Evolutionary conservation across 2,888 invertebrate genomes (phyloP).

Genomic region (Drosophila neotestacea): DNA sequence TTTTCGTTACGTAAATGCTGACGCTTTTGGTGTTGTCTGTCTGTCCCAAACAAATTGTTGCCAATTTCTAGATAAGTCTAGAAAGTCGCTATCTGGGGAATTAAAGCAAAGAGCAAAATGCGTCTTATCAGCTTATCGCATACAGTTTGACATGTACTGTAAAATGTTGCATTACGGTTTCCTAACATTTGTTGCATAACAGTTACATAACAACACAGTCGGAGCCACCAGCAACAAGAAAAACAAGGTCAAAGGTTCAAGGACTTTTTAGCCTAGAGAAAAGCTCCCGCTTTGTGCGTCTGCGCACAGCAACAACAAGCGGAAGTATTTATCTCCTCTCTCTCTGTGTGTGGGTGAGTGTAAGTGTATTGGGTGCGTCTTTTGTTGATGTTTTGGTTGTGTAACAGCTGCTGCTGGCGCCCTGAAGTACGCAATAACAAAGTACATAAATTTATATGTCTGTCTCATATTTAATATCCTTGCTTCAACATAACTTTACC

Average conservation of each 20-base stretch:
- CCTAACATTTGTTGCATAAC: conserved; percentile 32
- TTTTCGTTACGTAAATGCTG: conserved; percentile 21
- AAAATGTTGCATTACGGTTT: conserved; percentile 30
- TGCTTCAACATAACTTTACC: neutral
- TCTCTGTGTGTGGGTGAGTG: neutral
- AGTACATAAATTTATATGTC: conserved; percentile 11
- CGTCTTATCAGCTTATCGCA: conserved; percentile 40
- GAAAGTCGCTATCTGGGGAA: neutral
- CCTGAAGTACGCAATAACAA: conserved; percentile 47
- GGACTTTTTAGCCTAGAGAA: conserved; percentile 59
- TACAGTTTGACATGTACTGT: conserved; percentile 50
- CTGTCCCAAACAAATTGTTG: conserved; percentile 14
- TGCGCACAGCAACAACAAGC: conserved; percentile 39
- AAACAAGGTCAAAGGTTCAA: conserved; percentile 82
- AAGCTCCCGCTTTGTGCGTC: conserved; percentile 40
- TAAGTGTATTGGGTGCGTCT: conserved; percentile 23
- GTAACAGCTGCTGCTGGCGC: conserved; percentile 66
- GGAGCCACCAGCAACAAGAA: neutral
- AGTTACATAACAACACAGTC: conserved; percentile 56
- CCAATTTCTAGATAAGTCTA: conserved; percentile 52
- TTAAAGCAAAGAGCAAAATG: neutral
- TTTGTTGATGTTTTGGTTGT: conserved; percentile 67
- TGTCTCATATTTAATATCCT: conserved; percentile 35
- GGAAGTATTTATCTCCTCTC: conserved; percentile 31
- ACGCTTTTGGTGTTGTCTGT: conserved; percentile 13